Evolutionary conservation across 1,140 invertebrate species (phyloP).

Genomic region (Bombus waltoni): DNA sequence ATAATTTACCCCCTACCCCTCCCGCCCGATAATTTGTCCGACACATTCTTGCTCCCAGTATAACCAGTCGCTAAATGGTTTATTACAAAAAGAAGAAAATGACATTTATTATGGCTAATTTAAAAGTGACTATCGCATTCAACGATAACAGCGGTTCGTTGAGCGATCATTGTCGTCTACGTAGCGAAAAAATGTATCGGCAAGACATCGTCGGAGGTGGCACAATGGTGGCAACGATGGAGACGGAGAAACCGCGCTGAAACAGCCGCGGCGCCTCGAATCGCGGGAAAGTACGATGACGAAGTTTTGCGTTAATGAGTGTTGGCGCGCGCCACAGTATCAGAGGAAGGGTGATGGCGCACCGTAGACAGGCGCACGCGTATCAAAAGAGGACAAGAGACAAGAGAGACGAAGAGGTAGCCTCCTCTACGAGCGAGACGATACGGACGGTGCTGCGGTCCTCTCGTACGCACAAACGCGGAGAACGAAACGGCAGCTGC

Average conservation of each 20-base stretch:
- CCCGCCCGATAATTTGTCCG: not conserved
- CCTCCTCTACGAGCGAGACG: conserved; percentile 1
- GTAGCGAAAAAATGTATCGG: not conserved
- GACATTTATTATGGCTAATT: not conserved
- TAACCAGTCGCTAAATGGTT: not conserved
- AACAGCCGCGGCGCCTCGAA: conserved; percentile 8
- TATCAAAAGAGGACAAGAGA: conserved; percentile 46
- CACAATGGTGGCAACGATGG: too few relatives aligned
- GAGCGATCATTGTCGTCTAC: too few relatives aligned
- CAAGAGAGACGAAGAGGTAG: conserved; percentile 16
- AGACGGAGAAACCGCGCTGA: not conserved
- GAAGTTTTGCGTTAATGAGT: conserved; percentile 72
- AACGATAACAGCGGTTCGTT: not conserved
- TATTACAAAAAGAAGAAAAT: conserved; percentile 14
- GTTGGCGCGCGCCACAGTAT: conserved; percentile 72
- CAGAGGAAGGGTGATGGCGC: conserved; percentile 45
- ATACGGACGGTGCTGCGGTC: not conserved
- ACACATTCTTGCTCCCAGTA: not conserved
- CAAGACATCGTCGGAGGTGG: not conserved
- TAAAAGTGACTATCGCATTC: not conserved
- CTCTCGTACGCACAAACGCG: conserved; percentile 44
- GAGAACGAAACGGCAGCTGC: conserved; percentile 76
- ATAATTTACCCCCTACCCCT: too few relatives aligned
- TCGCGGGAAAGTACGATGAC: conserved; percentile 58
- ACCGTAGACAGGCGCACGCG: conserved; percentile 40